Base-by-base conservation (phyloP, 1,140 invertebrate genomes). In the Scaptomyza graminum region DNA sequence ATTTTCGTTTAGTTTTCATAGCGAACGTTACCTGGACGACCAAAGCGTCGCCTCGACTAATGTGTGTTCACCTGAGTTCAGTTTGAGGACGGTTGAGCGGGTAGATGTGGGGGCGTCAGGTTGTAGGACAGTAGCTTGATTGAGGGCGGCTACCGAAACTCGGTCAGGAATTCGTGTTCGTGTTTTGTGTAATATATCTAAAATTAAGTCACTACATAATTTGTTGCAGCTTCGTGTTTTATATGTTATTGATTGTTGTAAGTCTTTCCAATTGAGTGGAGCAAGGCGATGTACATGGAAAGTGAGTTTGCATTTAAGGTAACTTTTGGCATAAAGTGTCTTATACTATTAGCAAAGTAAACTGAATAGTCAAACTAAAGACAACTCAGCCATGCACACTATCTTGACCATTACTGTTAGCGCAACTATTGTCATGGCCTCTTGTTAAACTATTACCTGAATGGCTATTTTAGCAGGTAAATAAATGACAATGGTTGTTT, bases 1-100 rank as follows among this genome's bases (percentile, higher is more conserved):
- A 76, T 88, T 79, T 79, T 88, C 83, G 83, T 88, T 88, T 83
- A 76, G 84, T 88, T 88, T 88, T 83, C 76, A 88, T 88, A 76
- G 67, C 83, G 83, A 74, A 74, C 76, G 83, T 88, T 89, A 67
- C 84, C 76, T 69, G 79, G 81, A 78, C 71, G 66, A 88, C 84
- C 41, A 69, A 16, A 18, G 50, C 41, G 50, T 41, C 56, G 68
- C 52, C 44, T 60, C 46, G 46, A 5, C 52, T 59, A 56, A 70
- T 74, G 75, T 75, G 82, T 87, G 74, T 63, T 88, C 70, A 73
- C 82, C 78, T 87, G 74, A 47, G 49, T 51, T 50, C 25, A 55
- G 15, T 15, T 37, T 3, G 34, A 13, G 16, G 39, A 12, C 31
- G 62, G 0, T 18, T 3, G 25, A 9, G n/a, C 5, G 37, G 18